Evolutionary conservation across 2,888 invertebrate genomes (phyloP), one percentile per base, ranked within the genome.

Genomic region (Seira ritae): DNA sequence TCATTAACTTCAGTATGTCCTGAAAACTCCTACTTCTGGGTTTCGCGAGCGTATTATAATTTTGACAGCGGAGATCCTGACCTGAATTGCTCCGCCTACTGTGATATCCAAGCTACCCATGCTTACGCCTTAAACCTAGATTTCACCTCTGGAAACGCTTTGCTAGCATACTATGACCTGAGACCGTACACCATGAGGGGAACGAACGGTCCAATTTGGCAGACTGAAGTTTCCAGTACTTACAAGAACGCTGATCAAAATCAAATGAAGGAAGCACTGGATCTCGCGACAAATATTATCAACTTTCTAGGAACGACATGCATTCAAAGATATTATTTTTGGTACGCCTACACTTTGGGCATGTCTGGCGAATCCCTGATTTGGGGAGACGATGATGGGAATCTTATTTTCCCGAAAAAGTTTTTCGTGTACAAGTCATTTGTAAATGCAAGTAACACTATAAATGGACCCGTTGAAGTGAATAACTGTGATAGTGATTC

Each of bases 21-120:
- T 10, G 87, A 87, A 71, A 87, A 87, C 50, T 82, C 86, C 0
- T 87, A 85, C 65, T 87, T 79, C 37, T 86, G 85, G 84, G 77
- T 85, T 17, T 85, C 84, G 3, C 77, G 74, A 79, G 69, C 81
- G 8, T 85, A 78, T 37, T 77, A 65, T 55, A 78, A 85, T 23
- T 85, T 72, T 75, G 23, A 60, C 0, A 78, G 78, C 19, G 31
- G 24, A 0, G 55, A 74, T 24, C 37, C 77, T 2, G 15, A 73
- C 1, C 12, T 78, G 17, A 81, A 77, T 19, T 85, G 84, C 24
- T 65, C 22, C 15, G 31, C 20, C 8, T 74, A 73, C 24, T 85
- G 84, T 66, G 78, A 81, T 2, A 60, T 75, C 12, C 12, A 78
- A 12, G 73, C 84, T 1, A 84, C 84, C 3, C 87, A 87, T 67